These are phyloP conservation scores for Pseudolaguvia tuberculata DNA, from an alignment of 2,113 vertebrate species.

Conservation along the genomic window DNA sequence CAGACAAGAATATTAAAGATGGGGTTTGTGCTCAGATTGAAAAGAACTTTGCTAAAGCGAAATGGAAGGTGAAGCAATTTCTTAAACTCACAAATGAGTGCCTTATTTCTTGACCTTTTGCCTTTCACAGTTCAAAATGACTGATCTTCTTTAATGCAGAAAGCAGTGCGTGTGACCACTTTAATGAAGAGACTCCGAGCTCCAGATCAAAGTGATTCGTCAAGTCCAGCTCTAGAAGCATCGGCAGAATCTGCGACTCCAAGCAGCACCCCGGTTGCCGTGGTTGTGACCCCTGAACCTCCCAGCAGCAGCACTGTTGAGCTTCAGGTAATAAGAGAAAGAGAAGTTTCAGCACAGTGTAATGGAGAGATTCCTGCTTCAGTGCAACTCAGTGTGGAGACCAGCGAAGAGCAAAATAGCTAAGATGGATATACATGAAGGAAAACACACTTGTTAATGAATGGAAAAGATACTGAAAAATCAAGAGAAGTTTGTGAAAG, in stretches of 20 bases:
- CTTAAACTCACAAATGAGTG: not conserved
- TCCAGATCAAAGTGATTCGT: conserved; percentile 76
- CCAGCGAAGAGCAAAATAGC: conserved; percentile 67
- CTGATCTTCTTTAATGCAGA: conserved; percentile 65
- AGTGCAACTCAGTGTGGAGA: conserved; percentile 60
- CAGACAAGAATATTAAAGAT: conserved; percentile 98
- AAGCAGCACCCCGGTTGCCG: conserved; percentile 54
- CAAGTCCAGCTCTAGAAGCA: conserved; percentile 59
- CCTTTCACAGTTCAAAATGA: not conserved
- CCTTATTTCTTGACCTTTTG: not conserved
- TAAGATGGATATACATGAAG: conserved; percentile 46
- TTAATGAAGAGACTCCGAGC: conserved; percentile 94
- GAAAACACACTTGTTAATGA: conserved; percentile 11
- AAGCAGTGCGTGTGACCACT: conserved; percentile 93
- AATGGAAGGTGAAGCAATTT: conserved; percentile 86
- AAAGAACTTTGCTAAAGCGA: conserved; percentile 97
- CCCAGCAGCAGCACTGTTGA: conserved; percentile 52
- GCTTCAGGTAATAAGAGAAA: conserved; percentile 52
- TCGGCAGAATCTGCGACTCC: conserved; percentile 49
- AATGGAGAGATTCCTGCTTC: conserved; percentile 70
- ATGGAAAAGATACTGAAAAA: too few species aligned
- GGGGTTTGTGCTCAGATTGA: conserved; percentile 96
- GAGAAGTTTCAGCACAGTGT: conserved; percentile 64
- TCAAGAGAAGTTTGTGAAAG: conserved; percentile 10
- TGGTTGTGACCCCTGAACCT: conserved; percentile 35